Base-by-base conservation (phyloP, 2,797 vertebrate species). In the Muraenolepis orangiensis region DNA sequence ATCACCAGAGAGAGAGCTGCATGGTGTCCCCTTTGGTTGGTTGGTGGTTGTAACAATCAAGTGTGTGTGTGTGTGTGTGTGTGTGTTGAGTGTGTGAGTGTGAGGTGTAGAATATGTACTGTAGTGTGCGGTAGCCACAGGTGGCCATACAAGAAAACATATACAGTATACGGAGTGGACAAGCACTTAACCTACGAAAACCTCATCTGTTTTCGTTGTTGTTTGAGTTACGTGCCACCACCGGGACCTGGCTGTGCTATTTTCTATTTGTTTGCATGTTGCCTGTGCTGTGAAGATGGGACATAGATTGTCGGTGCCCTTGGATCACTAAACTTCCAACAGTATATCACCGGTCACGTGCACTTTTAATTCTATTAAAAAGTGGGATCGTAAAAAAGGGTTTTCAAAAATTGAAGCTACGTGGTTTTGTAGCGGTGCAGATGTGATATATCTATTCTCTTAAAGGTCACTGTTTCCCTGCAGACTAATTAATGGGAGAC, bases 381-480 rank as follows among this genome's bases (percentile, higher is more conserved):
- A n/a, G n/a, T n/a, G n/a, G 73, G 28, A 16, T 64, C 29, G 80
- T 71, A 28, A 82, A 78, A 67, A 6, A 73, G 75, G 72, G 61
- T 66, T 69, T n/a, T n/a, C n/a, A n/a, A 71, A 71, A 79, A 74
- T 5, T 69, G 51, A 51, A 70, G 29, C 72, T 36, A 72, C 29
- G 51, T 73, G 23, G 7, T 3, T 84, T 81, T 83, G 46, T 29
- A 82, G 79, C 81, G n/a, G n/a, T 31, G 10, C 76, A 66, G 64
- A 70, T 73, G 81, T 61, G 79, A 72, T 75, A 71, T 42, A 76
- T 30, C 61, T 28, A 51, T 74, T 80, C 23, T 76, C 0, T 66
- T 69, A 74, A 87, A 87, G 80, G 86, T 86, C 83, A 78, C n/a
- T 12, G 23, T 38, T 0, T 18, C 74, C 82, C 81, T 84, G 76